A percentile compares a stretch with the other conserved stretches of the same genome.
These are phyloP conservation scores for Pseudois nayaur DNA, from an alignment of 2,113 vertebrate genomes.

Conservation along the genomic window DNA sequence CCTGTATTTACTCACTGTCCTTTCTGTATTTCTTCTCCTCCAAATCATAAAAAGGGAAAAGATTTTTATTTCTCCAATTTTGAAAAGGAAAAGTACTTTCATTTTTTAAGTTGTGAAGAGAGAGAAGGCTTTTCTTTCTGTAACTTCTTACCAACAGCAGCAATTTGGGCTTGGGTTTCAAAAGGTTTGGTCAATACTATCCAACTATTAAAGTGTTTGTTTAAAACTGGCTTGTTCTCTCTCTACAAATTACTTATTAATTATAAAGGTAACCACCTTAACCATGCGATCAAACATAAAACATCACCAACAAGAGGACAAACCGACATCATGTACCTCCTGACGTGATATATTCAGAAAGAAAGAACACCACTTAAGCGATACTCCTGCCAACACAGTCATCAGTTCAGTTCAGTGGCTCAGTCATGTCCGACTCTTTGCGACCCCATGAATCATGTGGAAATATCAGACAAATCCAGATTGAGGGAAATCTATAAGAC, in stretches of 20 bases:
- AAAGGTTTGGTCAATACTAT: not conserved
- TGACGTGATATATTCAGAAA: not conserved
- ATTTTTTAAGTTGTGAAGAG: not conserved
- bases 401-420: no score
- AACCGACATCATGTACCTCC: not conserved
- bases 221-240: not conserved
- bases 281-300: not conserved
- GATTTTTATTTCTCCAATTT: not conserved
- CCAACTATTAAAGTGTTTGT: not conserved
- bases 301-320: not conserved
- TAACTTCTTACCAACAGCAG: not conserved
- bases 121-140: not conserved
- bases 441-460: not conserved
- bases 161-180: not conserved
- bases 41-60: not conserved
- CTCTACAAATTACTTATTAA: not conserved
- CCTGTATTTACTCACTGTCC: not conserved
- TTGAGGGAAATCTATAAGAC: not conserved
- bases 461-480: not conserved
- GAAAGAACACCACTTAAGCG: not conserved
- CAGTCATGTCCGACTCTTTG: no score
- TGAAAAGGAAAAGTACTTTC: not conserved
- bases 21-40: not conserved
- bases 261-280: not conserved
- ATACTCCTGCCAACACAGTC: not conserved